Evolutionary conservation across 2,888 invertebrate genomes (phyloP).

Genomic region (Neoscelio sp.): DNA sequence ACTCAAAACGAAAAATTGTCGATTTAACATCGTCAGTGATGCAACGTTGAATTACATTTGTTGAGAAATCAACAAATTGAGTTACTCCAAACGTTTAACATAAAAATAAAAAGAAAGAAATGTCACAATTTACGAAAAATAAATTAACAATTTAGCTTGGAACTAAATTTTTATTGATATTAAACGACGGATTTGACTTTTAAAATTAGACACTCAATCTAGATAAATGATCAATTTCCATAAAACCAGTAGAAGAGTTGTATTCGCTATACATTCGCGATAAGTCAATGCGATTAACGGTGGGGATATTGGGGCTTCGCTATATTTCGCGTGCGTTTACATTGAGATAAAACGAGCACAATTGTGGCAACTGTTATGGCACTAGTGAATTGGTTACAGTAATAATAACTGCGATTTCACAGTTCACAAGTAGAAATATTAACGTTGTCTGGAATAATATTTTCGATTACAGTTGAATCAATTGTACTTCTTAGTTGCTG

Average conservation of each 20-base stretch:
- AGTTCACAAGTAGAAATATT: no score
- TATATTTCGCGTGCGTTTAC: conserved; percentile 47
- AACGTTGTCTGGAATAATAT: no score
- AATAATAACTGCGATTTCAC: no score
- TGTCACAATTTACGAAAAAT: no score
- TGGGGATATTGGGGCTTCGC: conserved; percentile 39
- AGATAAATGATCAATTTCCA: conserved; percentile 53
- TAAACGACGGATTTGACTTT: conserved; percentile 30
- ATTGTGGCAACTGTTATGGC: conserved; percentile 20
- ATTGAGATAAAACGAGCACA: no score
- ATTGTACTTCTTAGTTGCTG: no score
- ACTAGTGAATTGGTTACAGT: background rate
- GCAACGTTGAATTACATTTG: no score
- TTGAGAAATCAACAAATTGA: no score
- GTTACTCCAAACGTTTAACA: no score
- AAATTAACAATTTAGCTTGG: background rate
- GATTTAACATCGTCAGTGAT: no score
- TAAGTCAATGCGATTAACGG: conserved; percentile 53
- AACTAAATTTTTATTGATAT: conserved; percentile 36
- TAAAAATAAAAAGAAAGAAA: background rate
- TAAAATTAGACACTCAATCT: conserved; percentile 40
- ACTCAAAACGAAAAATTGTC: no score
- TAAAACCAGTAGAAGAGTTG: conserved; percentile 21
- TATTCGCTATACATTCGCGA: conserved; percentile 29
- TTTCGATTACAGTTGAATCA: no score